Conservation (phyloP, 2,888 invertebrate genomes). For the Opisthograptis luteolata region DNA sequence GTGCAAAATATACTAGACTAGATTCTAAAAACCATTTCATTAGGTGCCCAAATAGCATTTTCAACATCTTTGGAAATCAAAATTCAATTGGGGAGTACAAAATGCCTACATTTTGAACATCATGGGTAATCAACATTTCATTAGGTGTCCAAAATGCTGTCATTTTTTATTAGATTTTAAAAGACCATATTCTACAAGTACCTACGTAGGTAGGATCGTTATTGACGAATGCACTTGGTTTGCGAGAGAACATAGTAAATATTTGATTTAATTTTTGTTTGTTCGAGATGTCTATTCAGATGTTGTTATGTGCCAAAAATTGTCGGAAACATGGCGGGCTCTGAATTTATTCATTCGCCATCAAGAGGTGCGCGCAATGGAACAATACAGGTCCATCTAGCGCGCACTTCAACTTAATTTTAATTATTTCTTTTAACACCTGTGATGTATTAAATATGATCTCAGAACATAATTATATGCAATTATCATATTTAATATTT, state of each 20-base stretch:
- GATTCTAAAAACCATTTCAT: too few relatives aligned
- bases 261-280: constrained; percentile 69
- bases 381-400: constrained; percentile 10
- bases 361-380: constrained; percentile 10
- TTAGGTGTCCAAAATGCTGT: constrained; percentile 12
- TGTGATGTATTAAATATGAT: constrained; percentile 88
- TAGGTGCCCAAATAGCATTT: too few relatives aligned
- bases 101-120: too few relatives aligned
- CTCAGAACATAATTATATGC: constrained; percentile 84
- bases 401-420: constrained; percentile 52
- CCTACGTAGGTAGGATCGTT: not conserved
- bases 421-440: constrained; percentile 81
- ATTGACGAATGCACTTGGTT: constrained; percentile 41
- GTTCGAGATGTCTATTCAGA: constrained; percentile 54
- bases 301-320: constrained; percentile 51
- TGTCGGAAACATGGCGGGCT: constrained; percentile 33
- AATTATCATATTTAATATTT: constrained; percentile 79
- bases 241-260: constrained; percentile 56
- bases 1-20: too few relatives aligned
- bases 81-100: too few relatives aligned
- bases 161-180: constrained; percentile 6
- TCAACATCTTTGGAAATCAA: too few relatives aligned
- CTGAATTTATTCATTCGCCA: constrained; percentile 30
- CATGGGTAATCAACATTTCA: too few relatives aligned
- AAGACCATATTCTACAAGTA: too few relatives aligned